These are phyloP conservation scores for Monopterus albus DNA, from an alignment of 2,113 vertebrate genomes.

Conservation along the genomic window DNA sequence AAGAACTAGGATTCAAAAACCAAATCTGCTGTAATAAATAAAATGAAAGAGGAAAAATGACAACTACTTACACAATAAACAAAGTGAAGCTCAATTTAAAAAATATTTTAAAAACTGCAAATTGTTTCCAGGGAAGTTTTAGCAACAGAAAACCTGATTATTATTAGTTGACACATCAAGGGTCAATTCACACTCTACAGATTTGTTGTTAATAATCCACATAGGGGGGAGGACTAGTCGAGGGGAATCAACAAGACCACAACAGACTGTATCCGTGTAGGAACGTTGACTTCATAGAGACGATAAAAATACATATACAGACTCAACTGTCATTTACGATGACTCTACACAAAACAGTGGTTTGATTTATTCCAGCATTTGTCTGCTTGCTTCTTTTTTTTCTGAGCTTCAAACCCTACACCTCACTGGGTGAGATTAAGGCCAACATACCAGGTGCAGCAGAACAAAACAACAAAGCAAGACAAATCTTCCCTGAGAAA, in stretches of 20 bases:
- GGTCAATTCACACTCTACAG: constrained; percentile 34
- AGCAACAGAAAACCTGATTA: constrained; percentile 9
- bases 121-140: constrained; percentile 59
- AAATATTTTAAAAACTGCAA: no score
- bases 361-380: constrained; percentile 43
- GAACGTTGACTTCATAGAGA: constrained; percentile 42
- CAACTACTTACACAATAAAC: constrained; percentile 11
- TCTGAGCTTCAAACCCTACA: not conserved
- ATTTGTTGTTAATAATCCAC: constrained; percentile 26
- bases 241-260: constrained; percentile 59
- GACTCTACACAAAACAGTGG: constrained; percentile 21
- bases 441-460: constrained; percentile 22
- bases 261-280: constrained; percentile 7
- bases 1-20: constrained; percentile 12
- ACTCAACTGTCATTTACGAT: constrained; percentile 8
- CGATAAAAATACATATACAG: constrained; percentile 15
- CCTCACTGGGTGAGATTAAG: constrained; percentile 15
- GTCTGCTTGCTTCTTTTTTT: not conserved
- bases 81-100: no score
- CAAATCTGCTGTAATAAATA: constrained; percentile 57
- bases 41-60: constrained; percentile 14
- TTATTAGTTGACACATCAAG: constrained; percentile 6
- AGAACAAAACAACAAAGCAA: constrained; percentile 24
- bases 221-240: constrained; percentile 31
- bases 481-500: constrained; percentile 79